Evolutionary conservation across 2,888 invertebrate genomes (phyloP), one percentile per base, ranked within the genome.

Genomic region (Alloplasta piceator): DNA sequence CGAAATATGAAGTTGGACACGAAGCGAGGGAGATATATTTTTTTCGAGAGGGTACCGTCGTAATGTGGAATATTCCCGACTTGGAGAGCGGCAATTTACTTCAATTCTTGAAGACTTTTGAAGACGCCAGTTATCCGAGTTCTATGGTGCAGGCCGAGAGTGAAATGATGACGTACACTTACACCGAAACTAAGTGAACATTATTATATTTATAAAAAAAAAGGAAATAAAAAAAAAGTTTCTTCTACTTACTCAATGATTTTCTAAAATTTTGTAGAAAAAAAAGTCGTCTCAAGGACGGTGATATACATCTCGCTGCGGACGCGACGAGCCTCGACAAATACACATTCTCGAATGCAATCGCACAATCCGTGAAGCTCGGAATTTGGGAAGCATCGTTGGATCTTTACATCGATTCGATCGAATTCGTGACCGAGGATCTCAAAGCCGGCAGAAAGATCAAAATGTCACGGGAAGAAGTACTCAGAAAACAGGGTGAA

Each of bases 281-380:
- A 80, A 90, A 86, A 61, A 94, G 93, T 70, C 90, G 92, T 52
- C 86, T 94, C 16, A 89, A 88, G 50, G 91, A 92, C 70, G 94
- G 94, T 36, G 90, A 91, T 71, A 93, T 94, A 75, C 90, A 94
- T n/a, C 88, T 96, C 81, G 93, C 93, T 36, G 90, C 92, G 1
- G 92, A 94, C 1, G 93, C 94, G 67, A 94, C 94, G 68, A 94
- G 94, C 41, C 91, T 98, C 78, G 98, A 98, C 88, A 97, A 97
- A 91, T 99, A 97, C 89, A 96, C 99, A 14, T 98, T 98, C 92
- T 98, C 98, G 4, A 97, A 99, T 93, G 98, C 98, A 0, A 95
- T 99, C 93, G 96, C 97, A 0, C 95, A 98, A 84, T 98, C 98
- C 0, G 98, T 99, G 0, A 98, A 98, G 89, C 93, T 99, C 75